A percentile compares a stretch with the other conserved stretches of the same genome.
Conservation (phyloP, 2,113 vertebrate genomes). For the Ivindomyrus marchei region DNA sequence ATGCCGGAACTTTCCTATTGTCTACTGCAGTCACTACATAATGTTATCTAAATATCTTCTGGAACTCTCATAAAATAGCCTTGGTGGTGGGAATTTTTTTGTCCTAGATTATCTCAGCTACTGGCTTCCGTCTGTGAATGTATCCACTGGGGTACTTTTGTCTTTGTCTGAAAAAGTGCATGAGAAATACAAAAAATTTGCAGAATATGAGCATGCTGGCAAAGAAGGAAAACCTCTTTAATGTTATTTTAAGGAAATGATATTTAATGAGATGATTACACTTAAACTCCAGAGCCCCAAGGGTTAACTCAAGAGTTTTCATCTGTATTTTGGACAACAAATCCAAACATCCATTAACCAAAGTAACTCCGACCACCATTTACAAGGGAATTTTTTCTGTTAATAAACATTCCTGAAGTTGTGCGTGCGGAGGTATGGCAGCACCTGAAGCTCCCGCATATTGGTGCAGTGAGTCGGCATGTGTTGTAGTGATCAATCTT, state of each 20-base stretch:
- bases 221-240: not conserved
- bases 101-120: not conserved
- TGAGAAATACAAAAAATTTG: not conserved
- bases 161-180: not conserved
- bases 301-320: not conserved
- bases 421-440: not conserved
- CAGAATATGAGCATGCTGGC: not conserved
- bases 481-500: not conserved
- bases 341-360: not conserved
- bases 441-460: not conserved
- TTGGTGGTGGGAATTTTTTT: not conserved
- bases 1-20: not conserved
- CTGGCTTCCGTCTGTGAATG: not conserved
- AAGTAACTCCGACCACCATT: not conserved
- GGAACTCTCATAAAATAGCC: not conserved
- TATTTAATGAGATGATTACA: not conserved
- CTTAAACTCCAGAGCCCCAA: not conserved
- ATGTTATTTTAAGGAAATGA: not conserved
- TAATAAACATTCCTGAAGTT: not conserved
- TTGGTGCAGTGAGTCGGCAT: not conserved
- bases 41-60: not conserved
- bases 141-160: not conserved
- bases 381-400: not conserved
- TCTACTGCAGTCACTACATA: not conserved
- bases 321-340: not conserved